Evolutionary conservation across 2,113 vertebrate species (phyloP).

Genomic region (Lontra canadensis): DNA sequence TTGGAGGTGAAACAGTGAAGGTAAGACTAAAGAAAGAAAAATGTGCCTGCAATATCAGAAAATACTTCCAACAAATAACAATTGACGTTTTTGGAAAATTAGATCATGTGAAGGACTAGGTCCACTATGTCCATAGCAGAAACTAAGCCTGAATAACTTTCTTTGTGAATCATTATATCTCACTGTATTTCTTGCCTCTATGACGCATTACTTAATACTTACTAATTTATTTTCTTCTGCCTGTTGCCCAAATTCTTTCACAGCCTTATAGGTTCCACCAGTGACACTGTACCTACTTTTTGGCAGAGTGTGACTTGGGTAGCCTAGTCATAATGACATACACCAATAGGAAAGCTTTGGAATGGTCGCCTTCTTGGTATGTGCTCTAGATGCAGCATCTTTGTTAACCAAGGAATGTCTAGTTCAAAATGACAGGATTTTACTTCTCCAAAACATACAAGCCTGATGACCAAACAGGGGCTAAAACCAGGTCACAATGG

Average conservation of each 20-base stretch:
- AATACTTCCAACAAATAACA: neutral
- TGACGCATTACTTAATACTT: neutral
- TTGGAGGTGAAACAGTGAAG: conserved; percentile 9
- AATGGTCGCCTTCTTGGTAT: neutral
- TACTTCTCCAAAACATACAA: neutral
- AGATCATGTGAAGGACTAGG: neutral
- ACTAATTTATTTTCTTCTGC: neutral
- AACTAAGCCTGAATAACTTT: neutral
- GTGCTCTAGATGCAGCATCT: neutral
- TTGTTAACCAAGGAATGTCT: neutral
- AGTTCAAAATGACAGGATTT: neutral
- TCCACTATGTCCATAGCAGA: neutral
- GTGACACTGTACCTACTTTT: neutral
- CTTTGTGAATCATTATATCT: neutral
- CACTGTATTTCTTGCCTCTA: neutral
- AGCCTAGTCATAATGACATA: neutral
- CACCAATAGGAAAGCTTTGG: neutral
- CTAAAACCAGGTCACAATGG: neutral
- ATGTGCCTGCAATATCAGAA: neutral
- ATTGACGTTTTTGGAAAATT: neutral
- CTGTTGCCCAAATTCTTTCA: neutral
- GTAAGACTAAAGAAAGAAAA: neutral
- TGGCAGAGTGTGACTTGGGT: neutral
- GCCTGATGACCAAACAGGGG: neutral
- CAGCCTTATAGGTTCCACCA: neutral